Base-by-base conservation (phyloP, 2,113 vertebrate genomes). In the Zapornia atra region DNA sequence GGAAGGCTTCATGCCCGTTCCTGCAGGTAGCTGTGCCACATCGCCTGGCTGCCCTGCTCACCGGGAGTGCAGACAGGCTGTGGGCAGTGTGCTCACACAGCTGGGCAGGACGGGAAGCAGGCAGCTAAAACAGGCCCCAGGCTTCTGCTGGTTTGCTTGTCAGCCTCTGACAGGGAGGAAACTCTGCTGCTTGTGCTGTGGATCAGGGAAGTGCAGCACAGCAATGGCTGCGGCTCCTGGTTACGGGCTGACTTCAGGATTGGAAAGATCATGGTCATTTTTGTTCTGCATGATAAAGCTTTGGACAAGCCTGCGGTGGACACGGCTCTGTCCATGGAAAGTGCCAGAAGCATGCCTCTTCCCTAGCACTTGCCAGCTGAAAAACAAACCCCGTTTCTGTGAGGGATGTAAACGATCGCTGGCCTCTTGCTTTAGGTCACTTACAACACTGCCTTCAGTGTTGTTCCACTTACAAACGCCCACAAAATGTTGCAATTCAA, bases 401-500 rank as follows among this genome's bases (percentile, higher is more conserved):
- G 50, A 25, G 66, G 79, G 81, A 87, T 69, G 84, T 68, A 75
- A 96, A 19, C 33, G 19, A 28, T 8, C 1, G 16, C n/a, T 13
- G 69, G 65, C 56, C 68, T 89, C 81, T 42, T 10, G 72, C 75
- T 54, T 48, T 61, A 2, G 21, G 7, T 15, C 38, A 1, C 57
- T 76, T 40, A 21, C 80, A 75, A 34, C 91, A 65, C 86, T 63
- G 92, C 61, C 7, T 20, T 44, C 44, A 36, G 8, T n/a, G 68
- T 70, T 73, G 72, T 36, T 81, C 75, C 69, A 53, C 56, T 70
- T 56, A 60, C 84, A 21, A 7, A 36, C 68, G 48, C 79, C 54
- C 71, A 57, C 81, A 34, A 60, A 65, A 75, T 90, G 68, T 82
- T 90, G 84, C 84, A 92, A 84, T 89, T 85, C 89, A 87, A n/a